Percentiles rank a stretch among this genome's conserved stretches.
Conservation (phyloP, 1,140 invertebrate species). For the Trypoxylus dichotomus region DNA sequence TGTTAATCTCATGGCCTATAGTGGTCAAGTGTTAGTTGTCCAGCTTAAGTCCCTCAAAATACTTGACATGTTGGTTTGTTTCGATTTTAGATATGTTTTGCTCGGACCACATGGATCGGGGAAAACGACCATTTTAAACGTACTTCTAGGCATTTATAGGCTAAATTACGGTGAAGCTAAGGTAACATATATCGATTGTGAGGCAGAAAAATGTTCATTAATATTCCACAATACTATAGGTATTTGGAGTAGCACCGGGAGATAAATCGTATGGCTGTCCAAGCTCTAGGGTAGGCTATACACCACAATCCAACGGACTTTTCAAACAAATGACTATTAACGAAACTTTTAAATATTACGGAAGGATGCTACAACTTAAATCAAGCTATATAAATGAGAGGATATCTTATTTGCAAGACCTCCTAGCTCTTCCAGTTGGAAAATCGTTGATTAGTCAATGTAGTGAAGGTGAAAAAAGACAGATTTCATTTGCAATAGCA, state of each 20-base stretch:
- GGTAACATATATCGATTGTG: neutral
- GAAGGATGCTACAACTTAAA: constrained; percentile 11
- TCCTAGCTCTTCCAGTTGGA: constrained; percentile 29
- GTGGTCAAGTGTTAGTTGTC: constrained; percentile 28
- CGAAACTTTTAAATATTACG: constrained; percentile 32
- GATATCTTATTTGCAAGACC: constrained; percentile 12
- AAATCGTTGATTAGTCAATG: constrained; percentile 16
- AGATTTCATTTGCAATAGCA: constrained; percentile 30
- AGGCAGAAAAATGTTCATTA: neutral
- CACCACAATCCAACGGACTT: constrained; percentile 30
- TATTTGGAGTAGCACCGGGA: constrained; percentile 28
- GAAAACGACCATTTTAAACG: constrained; percentile 27
- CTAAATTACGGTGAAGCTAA: constrained; percentile 27
- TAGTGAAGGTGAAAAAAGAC: constrained; percentile 6
- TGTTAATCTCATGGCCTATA: constrained; percentile 27
- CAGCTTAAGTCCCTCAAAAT: neutral
- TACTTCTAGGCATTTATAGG: constrained; percentile 27
- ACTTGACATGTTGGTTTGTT: neutral
- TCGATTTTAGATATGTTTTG: constrained; percentile 30
- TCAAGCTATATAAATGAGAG: constrained; percentile 26
- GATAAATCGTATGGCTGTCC: constrained; percentile 20
- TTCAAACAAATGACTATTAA: constrained; percentile 23
- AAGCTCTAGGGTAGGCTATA: constrained; percentile 26
- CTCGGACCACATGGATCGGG: constrained; percentile 31
- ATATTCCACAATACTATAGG: neutral